Evolutionary conservation across 1,140 invertebrate species (phyloP).

Genomic region (Formica selysi): DNA sequence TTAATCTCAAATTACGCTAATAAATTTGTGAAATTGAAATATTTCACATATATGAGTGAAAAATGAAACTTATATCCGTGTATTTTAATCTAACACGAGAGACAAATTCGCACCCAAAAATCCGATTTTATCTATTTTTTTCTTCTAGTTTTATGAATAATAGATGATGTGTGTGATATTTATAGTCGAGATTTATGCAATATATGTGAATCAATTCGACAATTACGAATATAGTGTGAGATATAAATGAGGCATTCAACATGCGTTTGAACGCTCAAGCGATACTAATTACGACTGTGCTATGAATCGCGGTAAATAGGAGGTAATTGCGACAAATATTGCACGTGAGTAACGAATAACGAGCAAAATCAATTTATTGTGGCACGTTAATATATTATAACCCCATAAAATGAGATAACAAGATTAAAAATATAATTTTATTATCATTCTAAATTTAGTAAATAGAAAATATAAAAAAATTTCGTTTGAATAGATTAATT

Average conservation of each 20-base stretch:
- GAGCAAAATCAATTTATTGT: slow-evolving; percentile 29
- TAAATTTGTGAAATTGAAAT: slow-evolving; percentile 4
- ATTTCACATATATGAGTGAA: background rate
- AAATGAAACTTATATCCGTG: background rate
- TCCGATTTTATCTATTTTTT: background rate
- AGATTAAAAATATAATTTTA: slow-evolving; percentile 18
- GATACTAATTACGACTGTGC: slow-evolving; percentile 36
- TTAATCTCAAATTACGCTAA: background rate
- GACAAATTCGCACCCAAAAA: background rate
- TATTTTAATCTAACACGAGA: background rate
- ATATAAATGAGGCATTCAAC: slow-evolving; percentile 17
- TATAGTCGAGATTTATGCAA: background rate
- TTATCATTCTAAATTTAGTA: background rate
- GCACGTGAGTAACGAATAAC: slow-evolving; percentile 4
- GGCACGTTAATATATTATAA: slow-evolving; percentile 28
- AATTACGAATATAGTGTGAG: background rate
- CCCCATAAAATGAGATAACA: slow-evolving; percentile 27
- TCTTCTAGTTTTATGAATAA: background rate
- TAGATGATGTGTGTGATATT: background rate
- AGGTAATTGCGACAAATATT: slow-evolving; percentile 40
- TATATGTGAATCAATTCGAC: background rate
- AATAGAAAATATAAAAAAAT: background rate
- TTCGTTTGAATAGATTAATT: background rate
- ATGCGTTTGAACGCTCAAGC: background rate
- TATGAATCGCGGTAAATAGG: slow-evolving; percentile 27